Conservation (phyloP, 2,797 vertebrate genomes). For the Anguilla megastoma region DNA sequence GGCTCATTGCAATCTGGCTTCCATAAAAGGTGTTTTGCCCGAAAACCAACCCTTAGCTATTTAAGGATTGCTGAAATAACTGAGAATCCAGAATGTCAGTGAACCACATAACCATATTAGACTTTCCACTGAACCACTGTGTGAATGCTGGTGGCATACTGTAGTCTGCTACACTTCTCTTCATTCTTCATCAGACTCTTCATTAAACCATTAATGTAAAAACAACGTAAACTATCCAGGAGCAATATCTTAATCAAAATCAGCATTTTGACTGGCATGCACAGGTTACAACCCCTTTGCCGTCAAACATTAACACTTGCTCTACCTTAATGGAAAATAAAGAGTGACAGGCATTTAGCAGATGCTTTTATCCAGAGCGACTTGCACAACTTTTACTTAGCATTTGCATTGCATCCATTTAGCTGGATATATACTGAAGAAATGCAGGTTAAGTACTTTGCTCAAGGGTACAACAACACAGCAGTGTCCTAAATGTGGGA, state of each 20-base stretch:
- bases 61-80: neutral
- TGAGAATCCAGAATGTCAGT: neutral
- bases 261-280: neutral
- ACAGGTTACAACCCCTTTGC: neutral
- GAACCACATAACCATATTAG: neutral
- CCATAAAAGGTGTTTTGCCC: neutral
- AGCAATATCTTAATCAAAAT: neutral
- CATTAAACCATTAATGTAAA: neutral
- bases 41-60: neutral
- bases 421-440: too few relatives aligned
- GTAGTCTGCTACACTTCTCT: neutral
- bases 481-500: too few relatives aligned
- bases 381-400: too few relatives aligned
- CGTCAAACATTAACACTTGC: neutral
- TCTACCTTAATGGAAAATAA: too few relatives aligned
- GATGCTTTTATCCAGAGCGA: too few relatives aligned
- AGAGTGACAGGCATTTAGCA: too few relatives aligned
- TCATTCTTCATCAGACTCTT: neutral
- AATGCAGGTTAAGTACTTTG: too few relatives aligned
- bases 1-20: neutral
- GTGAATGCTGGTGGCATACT: neutral
- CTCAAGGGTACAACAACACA: too few relatives aligned
- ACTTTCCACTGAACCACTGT: neutral
- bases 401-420: too few relatives aligned
- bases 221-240: neutral